Evolutionary conservation across 2,113 vertebrate genomes (phyloP), one percentile per base, ranked within the genome.

Genomic region (Alexandromys fortis): DNA sequence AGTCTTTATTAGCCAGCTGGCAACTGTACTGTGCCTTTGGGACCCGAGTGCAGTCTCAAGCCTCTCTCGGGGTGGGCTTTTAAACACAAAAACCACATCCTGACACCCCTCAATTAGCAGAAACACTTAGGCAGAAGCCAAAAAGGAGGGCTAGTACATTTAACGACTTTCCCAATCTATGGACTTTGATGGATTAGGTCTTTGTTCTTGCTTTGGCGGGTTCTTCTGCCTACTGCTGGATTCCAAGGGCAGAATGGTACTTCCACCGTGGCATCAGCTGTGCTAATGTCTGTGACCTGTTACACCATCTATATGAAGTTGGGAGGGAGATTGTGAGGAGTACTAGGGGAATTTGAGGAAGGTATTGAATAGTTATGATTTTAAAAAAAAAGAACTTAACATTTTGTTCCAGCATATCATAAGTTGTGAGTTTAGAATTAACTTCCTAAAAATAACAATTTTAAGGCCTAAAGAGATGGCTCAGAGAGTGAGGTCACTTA

Each of bases 361-460:
- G 22, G 35, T 61, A 81, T 58, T n/a, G 52, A 3, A 82, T n/a
- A n/a, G 22, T 26, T 82, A 61, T 61, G 22, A 21, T 13, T 35
- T 22, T 7, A 47, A 47, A 47, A 35, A 21, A 81, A 67, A 38
- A 22, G 21, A 21, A 83, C 5, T 58, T 58, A 77, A 5, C 17
- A 35, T 38, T 61, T 86, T 78, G 28, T 52, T 79, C 22, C 22
- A 90, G 19, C 19, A 55, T 95, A 17, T 92, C 81, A 7, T 35
- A 92, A 87, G 33, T n/a, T 89, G 49, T 77, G 45, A 82, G 33
- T 42, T 94, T 76, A 76, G 82, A 79, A 70, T 92, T 96, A 47
- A 86, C 77, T 28, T 93, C 75, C 75, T 72, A 83, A 35, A 72
- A 93, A 52, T 47, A 86, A 58, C 42, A 82, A 83, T 28, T 42